Evolutionary conservation across 1,140 invertebrate species (phyloP).

Genomic region (Hycleus phaleratus): DNA sequence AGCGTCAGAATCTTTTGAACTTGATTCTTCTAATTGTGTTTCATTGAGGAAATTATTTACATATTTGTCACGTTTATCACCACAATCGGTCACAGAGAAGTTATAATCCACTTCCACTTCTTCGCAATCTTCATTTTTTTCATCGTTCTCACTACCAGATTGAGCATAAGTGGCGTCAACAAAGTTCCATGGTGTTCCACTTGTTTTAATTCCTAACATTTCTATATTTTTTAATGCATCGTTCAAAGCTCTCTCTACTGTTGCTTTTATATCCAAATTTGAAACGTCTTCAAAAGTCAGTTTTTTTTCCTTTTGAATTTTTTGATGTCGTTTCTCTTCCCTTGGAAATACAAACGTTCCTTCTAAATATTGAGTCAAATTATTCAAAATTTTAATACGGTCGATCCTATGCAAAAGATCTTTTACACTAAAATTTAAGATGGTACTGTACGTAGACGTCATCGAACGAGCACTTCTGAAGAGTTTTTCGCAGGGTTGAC

Average conservation of each 20-base stretch:
- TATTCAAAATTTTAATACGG: neutral
- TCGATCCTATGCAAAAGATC: neutral
- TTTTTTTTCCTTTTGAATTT: neutral
- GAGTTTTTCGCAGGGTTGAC: neutral
- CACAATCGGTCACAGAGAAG: too few relatives aligned
- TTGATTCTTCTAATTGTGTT: too few relatives aligned
- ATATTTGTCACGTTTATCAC: too few relatives aligned
- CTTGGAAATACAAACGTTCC: neutral
- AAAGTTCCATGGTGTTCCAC: too few relatives aligned
- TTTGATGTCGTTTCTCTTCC: neutral
- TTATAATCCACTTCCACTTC: too few relatives aligned
- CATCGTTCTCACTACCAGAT: too few relatives aligned
- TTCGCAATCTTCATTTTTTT: too few relatives aligned
- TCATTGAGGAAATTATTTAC: too few relatives aligned
- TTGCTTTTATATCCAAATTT: neutral
- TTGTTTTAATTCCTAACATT: too few relatives aligned
- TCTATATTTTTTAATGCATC: neutral
- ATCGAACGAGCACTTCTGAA: neutral
- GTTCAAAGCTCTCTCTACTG: neutral
- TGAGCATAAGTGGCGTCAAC: too few relatives aligned
- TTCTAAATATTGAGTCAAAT: neutral
- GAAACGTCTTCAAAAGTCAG: neutral
- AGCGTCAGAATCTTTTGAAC: too few relatives aligned
- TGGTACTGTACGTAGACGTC: neutral
- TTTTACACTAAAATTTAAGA: neutral